Evolutionary conservation across 2,888 invertebrate genomes (phyloP).

Genomic region (Belgica antarctica): DNA sequence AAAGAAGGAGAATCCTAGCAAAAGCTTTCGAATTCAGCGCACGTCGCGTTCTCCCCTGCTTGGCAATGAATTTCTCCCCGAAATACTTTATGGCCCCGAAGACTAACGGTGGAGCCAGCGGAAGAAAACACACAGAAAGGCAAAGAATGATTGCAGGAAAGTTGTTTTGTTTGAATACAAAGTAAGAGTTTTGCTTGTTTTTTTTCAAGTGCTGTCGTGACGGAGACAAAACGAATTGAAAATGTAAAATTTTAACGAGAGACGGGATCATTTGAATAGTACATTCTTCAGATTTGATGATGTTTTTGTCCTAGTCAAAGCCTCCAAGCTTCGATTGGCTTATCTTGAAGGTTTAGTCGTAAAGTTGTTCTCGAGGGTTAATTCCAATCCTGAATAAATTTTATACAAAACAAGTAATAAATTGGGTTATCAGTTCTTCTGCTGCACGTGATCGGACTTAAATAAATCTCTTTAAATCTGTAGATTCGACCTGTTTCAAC

Average conservation of each 20-base stretch:
- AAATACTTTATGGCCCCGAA: conserved; percentile 29
- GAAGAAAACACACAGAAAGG: neutral
- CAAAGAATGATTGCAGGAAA: conserved; percentile 29
- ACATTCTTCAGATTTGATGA: no score
- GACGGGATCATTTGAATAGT: no score
- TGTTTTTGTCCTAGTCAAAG: no score
- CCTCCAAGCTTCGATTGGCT: no score
- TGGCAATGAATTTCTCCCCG: neutral
- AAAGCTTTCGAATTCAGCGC: neutral
- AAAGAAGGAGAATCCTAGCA: neutral
- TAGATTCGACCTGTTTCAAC: no score
- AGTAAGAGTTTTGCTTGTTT: neutral
- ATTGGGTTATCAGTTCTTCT: no score
- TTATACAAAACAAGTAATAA: no score
- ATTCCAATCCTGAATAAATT: no score
- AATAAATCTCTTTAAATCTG: no score
- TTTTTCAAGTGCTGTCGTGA: neutral
- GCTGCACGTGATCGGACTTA: no score
- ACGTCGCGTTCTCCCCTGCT: neutral
- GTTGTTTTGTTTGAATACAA: conserved; percentile 2
- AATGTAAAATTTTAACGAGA: neutral
- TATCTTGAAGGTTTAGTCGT: no score
- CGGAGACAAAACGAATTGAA: neutral
- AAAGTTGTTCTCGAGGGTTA: no score
- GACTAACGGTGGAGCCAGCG: conserved; percentile 11